Percentiles rank a stretch among this genome's conserved stretches.
phyloP scores from a whole-genome alignment of 2,797 vertebrate genomes.

The Coregonus ussuriensis region DNA sequence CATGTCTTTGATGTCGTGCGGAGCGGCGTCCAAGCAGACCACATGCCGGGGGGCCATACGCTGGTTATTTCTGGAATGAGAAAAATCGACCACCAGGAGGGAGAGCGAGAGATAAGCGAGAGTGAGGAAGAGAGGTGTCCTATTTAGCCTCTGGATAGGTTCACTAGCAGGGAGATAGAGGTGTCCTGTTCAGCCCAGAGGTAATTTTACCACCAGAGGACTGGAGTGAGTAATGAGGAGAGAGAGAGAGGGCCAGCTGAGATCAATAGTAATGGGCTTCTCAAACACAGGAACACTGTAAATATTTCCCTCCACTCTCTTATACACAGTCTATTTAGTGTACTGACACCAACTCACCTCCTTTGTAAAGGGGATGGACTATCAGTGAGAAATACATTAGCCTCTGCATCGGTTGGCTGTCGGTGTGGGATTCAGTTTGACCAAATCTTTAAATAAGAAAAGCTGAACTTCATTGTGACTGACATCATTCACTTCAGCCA shows the following conservation, averaged over 20 bases:
- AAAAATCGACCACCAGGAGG: slow-evolving; percentile 49
- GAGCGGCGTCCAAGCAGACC: slow-evolving; percentile 57
- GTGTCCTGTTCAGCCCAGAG: slow-evolving; percentile 62
- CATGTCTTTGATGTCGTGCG: slow-evolving; percentile 62
- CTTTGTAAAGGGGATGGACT: background rate
- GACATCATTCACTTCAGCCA: slow-evolving; percentile 40
- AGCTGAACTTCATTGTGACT: slow-evolving; percentile 13
- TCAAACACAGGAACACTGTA: slow-evolving; percentile 38
- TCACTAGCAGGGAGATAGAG: background rate
- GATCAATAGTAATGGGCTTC: slow-evolving; percentile 54
- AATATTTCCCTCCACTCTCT: slow-evolving; percentile 39
- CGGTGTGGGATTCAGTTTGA: background rate
- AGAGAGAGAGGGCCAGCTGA: slow-evolving; percentile 41
- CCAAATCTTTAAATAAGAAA: background rate
- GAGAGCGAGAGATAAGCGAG: too few species aligned
- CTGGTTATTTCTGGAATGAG: slow-evolving; percentile 69
- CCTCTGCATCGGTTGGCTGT: background rate
- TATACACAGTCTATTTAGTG: slow-evolving; percentile 17
- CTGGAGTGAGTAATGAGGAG: slow-evolving; percentile 33
- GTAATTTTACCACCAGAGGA: slow-evolving; percentile 50
- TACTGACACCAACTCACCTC: background rate
- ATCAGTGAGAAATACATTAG: background rate
- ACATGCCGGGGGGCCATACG: slow-evolving; percentile 49
- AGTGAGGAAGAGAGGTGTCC: too few species aligned
- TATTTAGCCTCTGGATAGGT: too few species aligned